Conservation (phyloP, 2,797 vertebrate genomes). For the Chanos chanos region DNA sequence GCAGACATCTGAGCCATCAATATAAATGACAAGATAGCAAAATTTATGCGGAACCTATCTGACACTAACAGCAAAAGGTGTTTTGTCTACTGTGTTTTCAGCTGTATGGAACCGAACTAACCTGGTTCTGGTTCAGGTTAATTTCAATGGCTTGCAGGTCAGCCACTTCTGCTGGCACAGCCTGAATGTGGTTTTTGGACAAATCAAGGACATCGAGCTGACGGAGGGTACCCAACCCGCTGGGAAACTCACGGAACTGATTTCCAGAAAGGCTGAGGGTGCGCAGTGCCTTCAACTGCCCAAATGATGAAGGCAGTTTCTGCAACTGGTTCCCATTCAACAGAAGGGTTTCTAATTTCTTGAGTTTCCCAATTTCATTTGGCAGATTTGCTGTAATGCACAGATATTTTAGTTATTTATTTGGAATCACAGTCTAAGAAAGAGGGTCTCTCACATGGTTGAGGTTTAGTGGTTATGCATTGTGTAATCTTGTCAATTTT, state of each 20-base stretch:
- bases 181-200: slow-evolving; percentile 88
- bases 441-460: too few relatives aligned
- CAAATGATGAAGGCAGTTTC: slow-evolving; percentile 75
- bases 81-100: too few relatives aligned
- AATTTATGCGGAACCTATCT: too few relatives aligned
- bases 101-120: slow-evolving; percentile 36
- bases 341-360: slow-evolving; percentile 89
- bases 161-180: slow-evolving; percentile 77
- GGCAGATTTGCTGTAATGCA: slow-evolving; percentile 79
- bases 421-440: too few relatives aligned
- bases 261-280: slow-evolving; percentile 88
- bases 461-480: too few relatives aligned
- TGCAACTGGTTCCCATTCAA: slow-evolving; percentile 84
- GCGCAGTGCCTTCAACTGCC: slow-evolving; percentile 83
- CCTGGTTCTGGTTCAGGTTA: slow-evolving; percentile 98
- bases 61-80: too few relatives aligned
- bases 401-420: too few relatives aligned
- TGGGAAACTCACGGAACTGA: slow-evolving; percentile 79
- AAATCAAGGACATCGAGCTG: slow-evolving; percentile 91
- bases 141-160: slow-evolving; percentile 91
- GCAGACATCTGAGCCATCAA: slow-evolving; percentile 35
- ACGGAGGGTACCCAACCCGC: slow-evolving; percentile 77
- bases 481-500: too few relatives aligned
- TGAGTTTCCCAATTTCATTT: slow-evolving; percentile 84
- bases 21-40: too few relatives aligned